Evolutionary conservation across 2,888 invertebrate genomes (phyloP).

Genomic region (Tanytarsus gracilentus): DNA sequence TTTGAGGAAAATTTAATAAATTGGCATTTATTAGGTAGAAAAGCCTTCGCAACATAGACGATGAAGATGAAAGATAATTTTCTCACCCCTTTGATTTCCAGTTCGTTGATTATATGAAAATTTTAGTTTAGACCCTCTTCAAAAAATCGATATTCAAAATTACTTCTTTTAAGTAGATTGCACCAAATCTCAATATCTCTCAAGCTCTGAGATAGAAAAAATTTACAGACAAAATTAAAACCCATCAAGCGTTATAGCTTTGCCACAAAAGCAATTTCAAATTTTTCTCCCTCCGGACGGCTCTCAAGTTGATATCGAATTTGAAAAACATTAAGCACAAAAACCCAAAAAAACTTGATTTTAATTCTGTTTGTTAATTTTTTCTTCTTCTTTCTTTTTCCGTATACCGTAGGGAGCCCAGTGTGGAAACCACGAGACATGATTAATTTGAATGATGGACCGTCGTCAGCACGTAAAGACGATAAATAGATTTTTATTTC

Average conservation of each 20-base stretch:
- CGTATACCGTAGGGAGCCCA: conserved; percentile 70
- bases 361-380: conserved; percentile 29
- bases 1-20: too few species aligned
- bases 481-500: conserved; percentile 36
- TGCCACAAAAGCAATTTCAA: not conserved
- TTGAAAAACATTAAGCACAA: conserved; percentile 29
- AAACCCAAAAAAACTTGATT: conserved; percentile 30
- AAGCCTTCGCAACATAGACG: too few species aligned
- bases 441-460: conserved; percentile 51
- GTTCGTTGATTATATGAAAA: too few species aligned
- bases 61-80: too few species aligned
- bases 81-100: too few species aligned
- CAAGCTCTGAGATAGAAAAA: not conserved
- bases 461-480: conserved; percentile 46
- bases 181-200: not conserved
- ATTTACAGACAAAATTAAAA: conserved; percentile 15
- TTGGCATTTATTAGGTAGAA: too few species aligned
- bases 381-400: conserved; percentile 38
- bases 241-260: not conserved
- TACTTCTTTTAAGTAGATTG: too few species aligned
- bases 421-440: conserved; percentile 96
- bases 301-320: conserved; percentile 24
- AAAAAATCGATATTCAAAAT: too few species aligned
- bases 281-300: not conserved
- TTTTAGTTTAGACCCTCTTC: too few species aligned